phyloP scores from a whole-genome alignment of 2,888 invertebrate species.

The Drosophila testacea region DNA sequence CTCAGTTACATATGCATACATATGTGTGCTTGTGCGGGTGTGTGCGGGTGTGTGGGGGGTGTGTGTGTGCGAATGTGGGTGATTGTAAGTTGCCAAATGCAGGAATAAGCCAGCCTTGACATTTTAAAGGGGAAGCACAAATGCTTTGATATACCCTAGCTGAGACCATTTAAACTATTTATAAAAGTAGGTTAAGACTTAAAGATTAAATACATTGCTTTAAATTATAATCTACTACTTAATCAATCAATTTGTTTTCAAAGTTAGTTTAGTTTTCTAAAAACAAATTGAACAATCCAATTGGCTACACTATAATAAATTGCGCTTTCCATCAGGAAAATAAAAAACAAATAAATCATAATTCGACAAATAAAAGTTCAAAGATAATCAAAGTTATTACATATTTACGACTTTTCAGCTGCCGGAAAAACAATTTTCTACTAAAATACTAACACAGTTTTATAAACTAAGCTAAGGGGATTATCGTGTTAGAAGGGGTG shows the following conservation, averaged over 20 bases:
- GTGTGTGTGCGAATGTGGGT: slow-evolving; percentile 17
- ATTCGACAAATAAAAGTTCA: not conserved
- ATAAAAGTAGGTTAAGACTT: not conserved
- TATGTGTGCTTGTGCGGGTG: slow-evolving; percentile 11
- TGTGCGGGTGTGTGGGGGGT: slow-evolving; percentile 18
- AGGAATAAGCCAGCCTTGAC: slow-evolving; percentile 74
- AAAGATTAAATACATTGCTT: not conserved
- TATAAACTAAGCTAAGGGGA: slow-evolving; percentile 18
- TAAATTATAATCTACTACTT: not conserved
- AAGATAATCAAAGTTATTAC: slow-evolving; percentile 1
- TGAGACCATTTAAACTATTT: slow-evolving; percentile 5
- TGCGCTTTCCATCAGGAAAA: not conserved
- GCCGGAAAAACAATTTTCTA: not conserved
- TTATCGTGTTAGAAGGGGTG: slow-evolving; percentile 12
- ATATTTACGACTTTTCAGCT: not conserved
- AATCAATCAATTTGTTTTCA: not conserved
- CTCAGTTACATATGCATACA: slow-evolving; percentile 12
- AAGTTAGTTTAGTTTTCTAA: not conserved
- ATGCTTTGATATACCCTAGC: slow-evolving; percentile 45
- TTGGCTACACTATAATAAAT: too few species aligned
- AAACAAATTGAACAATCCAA: too few species aligned
- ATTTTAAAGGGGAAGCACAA: slow-evolving; percentile 58
- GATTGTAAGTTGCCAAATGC: slow-evolving; percentile 61
- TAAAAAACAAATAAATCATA: not conserved
- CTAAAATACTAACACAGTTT: not conserved